Percentiles rank a stretch among this genome's conserved stretches.
phyloP scores from a whole-genome alignment of 2,797 vertebrate genomes.

The Sebastes iracundus region DNA sequence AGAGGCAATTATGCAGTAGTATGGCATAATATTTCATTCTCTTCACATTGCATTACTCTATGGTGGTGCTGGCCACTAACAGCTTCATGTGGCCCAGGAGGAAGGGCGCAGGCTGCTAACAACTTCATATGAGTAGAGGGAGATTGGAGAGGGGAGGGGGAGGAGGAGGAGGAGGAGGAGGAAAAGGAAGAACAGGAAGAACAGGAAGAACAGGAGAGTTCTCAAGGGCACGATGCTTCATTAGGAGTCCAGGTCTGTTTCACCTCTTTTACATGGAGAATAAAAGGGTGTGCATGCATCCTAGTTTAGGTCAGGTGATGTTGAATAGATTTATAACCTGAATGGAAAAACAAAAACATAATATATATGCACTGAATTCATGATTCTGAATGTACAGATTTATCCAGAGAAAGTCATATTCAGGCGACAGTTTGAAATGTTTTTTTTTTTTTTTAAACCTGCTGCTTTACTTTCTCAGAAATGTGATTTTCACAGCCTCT shows the following conservation, averaged over 20 bases:
- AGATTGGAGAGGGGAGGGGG: slow-evolving; percentile 14
- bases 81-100: slow-evolving; percentile 76
- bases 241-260: slow-evolving; percentile 62
- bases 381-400: not conserved
- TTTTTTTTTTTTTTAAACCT: not conserved
- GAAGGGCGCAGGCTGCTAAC: slow-evolving; percentile 69
- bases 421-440: not conserved
- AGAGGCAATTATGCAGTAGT: slow-evolving; percentile 86
- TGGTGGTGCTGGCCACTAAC: slow-evolving; percentile 69
- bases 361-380: not conserved
- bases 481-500: not conserved
- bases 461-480: not conserved
- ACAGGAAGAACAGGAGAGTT: slow-evolving; percentile 17
- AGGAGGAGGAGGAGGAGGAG: not conserved
- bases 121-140: slow-evolving; percentile 61
- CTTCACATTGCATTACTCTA: slow-evolving; percentile 74
- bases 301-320: slow-evolving; percentile 19
- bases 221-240: slow-evolving; percentile 70
- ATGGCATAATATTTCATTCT: slow-evolving; percentile 86
- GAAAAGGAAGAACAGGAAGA: not conserved
- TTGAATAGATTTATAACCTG: not conserved
- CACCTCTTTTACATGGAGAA: slow-evolving; percentile 15
- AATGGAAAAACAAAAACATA: not conserved
- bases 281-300: slow-evolving; percentile 1
- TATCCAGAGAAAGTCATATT: not conserved